These are phyloP conservation scores for Pammene fasciana DNA, from an alignment of 2,888 invertebrate genomes.

Conservation along the genomic window DNA sequence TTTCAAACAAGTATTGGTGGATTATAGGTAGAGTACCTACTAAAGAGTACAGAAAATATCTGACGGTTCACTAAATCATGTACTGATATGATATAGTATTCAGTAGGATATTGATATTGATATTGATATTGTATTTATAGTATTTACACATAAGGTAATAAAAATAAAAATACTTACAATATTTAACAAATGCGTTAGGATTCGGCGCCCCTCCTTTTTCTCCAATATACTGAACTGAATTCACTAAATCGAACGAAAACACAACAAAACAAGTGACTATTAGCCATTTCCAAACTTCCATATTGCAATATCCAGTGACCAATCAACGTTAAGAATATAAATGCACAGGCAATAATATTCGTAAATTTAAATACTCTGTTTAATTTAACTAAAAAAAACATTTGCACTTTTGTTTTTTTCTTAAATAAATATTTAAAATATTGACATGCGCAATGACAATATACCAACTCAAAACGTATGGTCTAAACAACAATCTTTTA, in stretches of 20 bases:
- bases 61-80: too few relatives aligned
- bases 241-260: not conserved
- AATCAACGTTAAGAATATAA: not conserved
- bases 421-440: not conserved
- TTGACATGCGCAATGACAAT: not conserved
- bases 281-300: conserved; percentile 3
- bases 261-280: not conserved
- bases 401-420: too few relatives aligned
- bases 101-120: too few relatives aligned
- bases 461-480: not conserved
- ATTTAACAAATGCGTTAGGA: conserved; percentile 18
- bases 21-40: too few relatives aligned
- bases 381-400: too few relatives aligned
- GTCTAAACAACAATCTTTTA: not conserved
- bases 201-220: conserved; percentile 6
- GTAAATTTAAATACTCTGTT: too few relatives aligned
- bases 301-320: not conserved
- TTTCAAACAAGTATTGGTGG: too few relatives aligned
- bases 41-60: too few relatives aligned
- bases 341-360: too few relatives aligned
- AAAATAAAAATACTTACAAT: conserved; percentile 8
- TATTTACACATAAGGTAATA: too few relatives aligned
- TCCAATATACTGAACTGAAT: conserved; percentile 3
- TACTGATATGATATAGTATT: too few relatives aligned
- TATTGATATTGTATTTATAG: too few relatives aligned